Base-by-base conservation (phyloP, 2,797 vertebrate genomes). In the Bradypodion pumilum region DNA sequence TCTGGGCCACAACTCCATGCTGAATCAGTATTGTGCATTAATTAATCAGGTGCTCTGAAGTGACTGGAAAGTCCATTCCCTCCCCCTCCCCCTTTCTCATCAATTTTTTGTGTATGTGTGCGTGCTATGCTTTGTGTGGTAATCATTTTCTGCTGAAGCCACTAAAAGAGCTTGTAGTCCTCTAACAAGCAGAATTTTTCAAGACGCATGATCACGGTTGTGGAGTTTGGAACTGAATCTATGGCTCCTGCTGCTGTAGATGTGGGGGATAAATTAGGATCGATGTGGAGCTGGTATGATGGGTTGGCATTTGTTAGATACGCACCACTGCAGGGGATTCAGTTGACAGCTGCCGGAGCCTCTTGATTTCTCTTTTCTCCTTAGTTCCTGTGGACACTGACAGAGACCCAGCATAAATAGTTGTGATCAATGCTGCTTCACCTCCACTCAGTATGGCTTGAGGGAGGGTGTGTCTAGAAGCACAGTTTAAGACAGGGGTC, bases 1-100 rank as follows among this genome's bases (percentile, higher is more conserved):
- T 84, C n/a, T 7, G n/a, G 10, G 83, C 25, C 75, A 63, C 59
- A 52, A 16, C 25, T 42, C 63, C 44, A 13, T 37, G 76, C n/a
- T 44, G 44, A 35, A 81, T 69, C 32, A 5, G 52, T 37, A 74
- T 62, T 27, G 25, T 40, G 21, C 37, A 21, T 59, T 56, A 60
- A 81, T 81, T 21, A 59, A 84, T 49, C 63, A 73, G 59, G 76
- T 65, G 42, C 76, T 78, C 44, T 3, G 35, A n/a, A 66, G 75
- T 56, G 16, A 52, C 32, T 5, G 10, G 23, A 25, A 79, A 68
- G 52, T 56, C 19, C 52, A 56, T 56, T 56, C 19, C 16, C 4
- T 56, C 12, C 9, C 52, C 13, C 46, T 49, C 46, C 4, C 46
- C 19, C 12, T 19, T 46, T 56, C 35, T 25, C 37, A 40, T 56